Evolutionary conservation across 1,140 invertebrate genomes (phyloP).

Genomic region (Atta cephalotes): DNA sequence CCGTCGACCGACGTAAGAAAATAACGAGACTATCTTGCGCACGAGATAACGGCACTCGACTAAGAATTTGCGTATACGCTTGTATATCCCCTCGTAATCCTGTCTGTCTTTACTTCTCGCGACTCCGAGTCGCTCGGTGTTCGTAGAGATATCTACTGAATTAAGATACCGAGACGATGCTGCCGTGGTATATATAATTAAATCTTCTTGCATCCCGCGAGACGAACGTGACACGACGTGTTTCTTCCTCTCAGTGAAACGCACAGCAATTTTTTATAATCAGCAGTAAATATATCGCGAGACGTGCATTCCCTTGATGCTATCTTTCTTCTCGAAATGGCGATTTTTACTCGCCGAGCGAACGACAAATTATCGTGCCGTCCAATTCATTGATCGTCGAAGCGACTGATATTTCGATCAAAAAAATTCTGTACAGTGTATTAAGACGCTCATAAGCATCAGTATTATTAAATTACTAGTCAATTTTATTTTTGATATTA

Average conservation of each 20-base stretch:
- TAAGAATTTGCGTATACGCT: conserved; percentile 37
- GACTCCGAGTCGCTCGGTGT: conserved; percentile 6
- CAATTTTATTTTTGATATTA: too few species aligned
- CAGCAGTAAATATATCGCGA: neutral
- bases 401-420: conserved; percentile 8
- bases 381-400: conserved; percentile 14
- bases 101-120: conserved; percentile 31
- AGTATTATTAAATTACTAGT: too few species aligned
- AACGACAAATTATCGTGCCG: conserved; percentile 11
- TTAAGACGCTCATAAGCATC: too few species aligned
- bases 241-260: conserved; percentile 25
- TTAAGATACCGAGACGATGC: conserved; percentile 52
- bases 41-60: neutral
- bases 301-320: neutral
- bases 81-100: conserved; percentile 39
- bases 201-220: conserved; percentile 48
- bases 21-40: conserved; percentile 42
- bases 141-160: conserved; percentile 48
- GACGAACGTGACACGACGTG: neutral
- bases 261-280: conserved; percentile 36
- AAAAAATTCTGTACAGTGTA: neutral
- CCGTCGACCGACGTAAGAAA: neutral
- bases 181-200: conserved; percentile 48
- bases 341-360: conserved; percentile 1
- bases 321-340: neutral